Percentiles rank a stretch among this genome's conserved stretches.
phyloP scores from a whole-genome alignment of 1,140 invertebrate genomes.

The Euwallacea similis region DNA sequence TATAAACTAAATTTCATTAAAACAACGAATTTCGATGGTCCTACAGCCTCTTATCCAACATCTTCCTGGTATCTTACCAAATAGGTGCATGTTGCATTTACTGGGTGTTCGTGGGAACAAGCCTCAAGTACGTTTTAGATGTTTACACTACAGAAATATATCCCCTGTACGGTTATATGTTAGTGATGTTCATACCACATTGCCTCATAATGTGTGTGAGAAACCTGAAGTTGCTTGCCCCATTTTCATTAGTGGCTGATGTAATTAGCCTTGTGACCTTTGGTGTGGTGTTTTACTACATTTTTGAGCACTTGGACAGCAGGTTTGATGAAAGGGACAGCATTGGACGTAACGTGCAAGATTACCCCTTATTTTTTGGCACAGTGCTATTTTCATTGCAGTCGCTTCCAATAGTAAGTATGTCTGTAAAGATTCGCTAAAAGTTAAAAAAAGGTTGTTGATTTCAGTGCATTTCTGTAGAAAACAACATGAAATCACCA shows the following conservation, averaged over 20 bases:
- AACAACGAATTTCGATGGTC: not conserved
- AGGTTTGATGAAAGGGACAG: slow-evolving; percentile 57
- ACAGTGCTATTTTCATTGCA: slow-evolving; percentile 88
- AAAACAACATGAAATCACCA: slow-evolving; percentile 83
- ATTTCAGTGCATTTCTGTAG: slow-evolving; percentile 75
- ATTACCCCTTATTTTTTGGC: slow-evolving; percentile 74
- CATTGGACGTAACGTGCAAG: slow-evolving; percentile 56
- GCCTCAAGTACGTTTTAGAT: slow-evolving; percentile 64
- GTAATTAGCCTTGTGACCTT: slow-evolving; percentile 65
- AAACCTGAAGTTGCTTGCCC: slow-evolving; percentile 73
- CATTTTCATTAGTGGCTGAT: slow-evolving; percentile 76
- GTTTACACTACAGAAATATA: slow-evolving; percentile 52
- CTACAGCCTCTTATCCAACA: not conserved
- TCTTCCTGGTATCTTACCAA: slow-evolving; percentile 65
- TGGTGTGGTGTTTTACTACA: slow-evolving; percentile 69
- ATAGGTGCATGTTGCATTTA: slow-evolving; percentile 88
- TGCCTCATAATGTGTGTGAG: slow-evolving; percentile 72
- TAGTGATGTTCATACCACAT: slow-evolving; percentile 66
- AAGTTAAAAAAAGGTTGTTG: not conserved
- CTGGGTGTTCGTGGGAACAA: slow-evolving; percentile 79
- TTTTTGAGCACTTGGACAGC: slow-evolving; percentile 60
- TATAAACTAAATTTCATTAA: not conserved
- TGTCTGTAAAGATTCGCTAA: not conserved
- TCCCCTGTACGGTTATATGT: slow-evolving; percentile 63
- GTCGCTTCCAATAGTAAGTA: slow-evolving; percentile 67